Evolutionary conservation across 2,797 vertebrate genomes (phyloP), one percentile per base, ranked within the genome.

Genomic region (Rhinella marina): DNA sequence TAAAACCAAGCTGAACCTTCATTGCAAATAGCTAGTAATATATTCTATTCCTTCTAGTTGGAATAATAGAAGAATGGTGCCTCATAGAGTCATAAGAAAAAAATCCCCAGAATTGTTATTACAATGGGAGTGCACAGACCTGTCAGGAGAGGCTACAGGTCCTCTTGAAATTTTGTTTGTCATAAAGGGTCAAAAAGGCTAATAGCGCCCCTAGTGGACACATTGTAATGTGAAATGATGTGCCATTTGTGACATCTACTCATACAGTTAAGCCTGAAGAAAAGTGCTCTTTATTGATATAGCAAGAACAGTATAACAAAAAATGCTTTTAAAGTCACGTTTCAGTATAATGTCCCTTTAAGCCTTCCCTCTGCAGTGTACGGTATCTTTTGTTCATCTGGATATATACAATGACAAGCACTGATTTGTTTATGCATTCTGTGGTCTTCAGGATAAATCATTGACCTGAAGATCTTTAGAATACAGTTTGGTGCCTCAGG

Each of bases 401-500:
- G 73, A 85, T 78, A 77, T 85, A 66, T 78, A 85, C 84, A 85
- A 52, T 77, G 84, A 85, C 84, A 85, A 64, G 57, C 73, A 66
- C 73, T 85, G 72, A 85, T 85, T 85, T 77, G 84, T 77, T 85
- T 85, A 85, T 85, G 77, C 84, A 85, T 76, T 77, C 57, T 85
- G 84, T 85, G 84, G 84, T 85, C 84, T 85, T 73, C 59, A 85
- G 84, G n/a, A 77, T 87, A 82, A 88, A 84, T 66, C 81, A 84
- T 82, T 88, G 73, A 57, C 78, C 50, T 86, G 77, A 86, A 82
- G 79, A 82, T 82, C 78, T 85, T 54, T 84, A 84, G 73, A 88
- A 78, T 88, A 84, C 81, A 84, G 86, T 82, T 88, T 78, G 81
- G n/a, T 29, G 84, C 88, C 88, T 83, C 14, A 77, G 84, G 88